These are phyloP conservation scores for Natator depressus DNA, from an alignment of 2,113 vertebrate species.

Conservation along the genomic window DNA sequence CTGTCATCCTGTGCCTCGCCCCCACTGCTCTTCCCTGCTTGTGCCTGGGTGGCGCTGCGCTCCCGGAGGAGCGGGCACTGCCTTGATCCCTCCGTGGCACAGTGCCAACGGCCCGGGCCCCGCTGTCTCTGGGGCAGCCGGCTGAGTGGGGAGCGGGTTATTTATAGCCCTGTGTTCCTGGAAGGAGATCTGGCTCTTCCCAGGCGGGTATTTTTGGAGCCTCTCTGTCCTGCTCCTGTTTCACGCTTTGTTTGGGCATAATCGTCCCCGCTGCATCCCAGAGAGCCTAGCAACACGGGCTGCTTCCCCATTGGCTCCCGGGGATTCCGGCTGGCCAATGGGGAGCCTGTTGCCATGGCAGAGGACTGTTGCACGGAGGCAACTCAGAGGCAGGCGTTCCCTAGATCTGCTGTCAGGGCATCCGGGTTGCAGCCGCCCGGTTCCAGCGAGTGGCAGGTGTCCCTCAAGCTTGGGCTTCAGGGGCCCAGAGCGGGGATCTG, in stretches of 20 bases:
- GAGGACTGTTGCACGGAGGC: constrained; percentile 83
- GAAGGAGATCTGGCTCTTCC: constrained; percentile 54
- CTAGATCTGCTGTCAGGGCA: constrained; percentile 80
- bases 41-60: background rate
- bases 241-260: constrained; percentile 82
- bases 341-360: constrained; percentile 90
- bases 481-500: background rate
- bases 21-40: background rate
- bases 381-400: constrained; percentile 9
- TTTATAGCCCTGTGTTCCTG: constrained; percentile 76
- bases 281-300: constrained; percentile 93
- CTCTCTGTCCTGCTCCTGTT: constrained; percentile 70
- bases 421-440: background rate
- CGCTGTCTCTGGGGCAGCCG: constrained; percentile 34
- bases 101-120: background rate
- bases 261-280: constrained; percentile 90
- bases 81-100: background rate
- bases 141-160: constrained; percentile 21
- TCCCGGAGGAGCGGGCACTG: background rate
- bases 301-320: constrained; percentile 84
- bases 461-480: background rate
- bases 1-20: background rate
- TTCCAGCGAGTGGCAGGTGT: background rate
- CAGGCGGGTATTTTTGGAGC: constrained; percentile 58
- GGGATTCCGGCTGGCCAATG: constrained; percentile 86